Evolutionary conservation across 1,140 invertebrate genomes (phyloP).

Genomic region (Leptinotarsa lineolata): DNA sequence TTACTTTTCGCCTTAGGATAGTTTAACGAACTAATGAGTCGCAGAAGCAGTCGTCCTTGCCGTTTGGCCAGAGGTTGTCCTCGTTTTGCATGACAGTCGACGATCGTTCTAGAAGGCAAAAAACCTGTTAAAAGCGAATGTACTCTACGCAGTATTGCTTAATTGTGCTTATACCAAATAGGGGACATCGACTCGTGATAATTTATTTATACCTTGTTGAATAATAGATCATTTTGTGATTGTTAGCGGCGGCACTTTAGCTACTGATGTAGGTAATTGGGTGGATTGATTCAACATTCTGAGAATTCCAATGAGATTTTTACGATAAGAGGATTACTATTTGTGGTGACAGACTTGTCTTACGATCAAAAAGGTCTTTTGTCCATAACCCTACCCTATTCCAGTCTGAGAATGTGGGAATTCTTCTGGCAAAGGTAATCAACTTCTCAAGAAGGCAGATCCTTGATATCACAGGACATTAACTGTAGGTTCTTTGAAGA

Average conservation of each 20-base stretch:
- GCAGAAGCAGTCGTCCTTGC: slow-evolving; percentile 18
- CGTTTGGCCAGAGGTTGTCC: slow-evolving; percentile 20
- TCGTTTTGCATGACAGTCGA: slow-evolving; percentile 12
- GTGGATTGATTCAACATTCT: background rate
- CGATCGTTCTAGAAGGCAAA: slow-evolving; percentile 18
- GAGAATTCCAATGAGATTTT: too few species aligned
- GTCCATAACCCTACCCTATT: too few species aligned
- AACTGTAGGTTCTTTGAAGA: too few species aligned
- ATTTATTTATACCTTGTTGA: slow-evolving; percentile 7
- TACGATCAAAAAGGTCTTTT: too few species aligned
- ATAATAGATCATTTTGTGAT: background rate
- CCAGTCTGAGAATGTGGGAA: too few species aligned
- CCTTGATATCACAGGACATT: too few species aligned
- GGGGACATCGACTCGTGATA: background rate
- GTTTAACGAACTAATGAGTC: slow-evolving; percentile 12
- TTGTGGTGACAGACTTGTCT: too few species aligned
- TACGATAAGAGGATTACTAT: too few species aligned
- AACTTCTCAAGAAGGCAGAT: too few species aligned
- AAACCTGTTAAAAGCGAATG: slow-evolving; percentile 9
- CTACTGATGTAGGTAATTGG: background rate
- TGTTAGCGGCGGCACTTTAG: background rate
- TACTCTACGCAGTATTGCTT: background rate
- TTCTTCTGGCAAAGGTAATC: too few species aligned
- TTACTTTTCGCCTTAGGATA: background rate
- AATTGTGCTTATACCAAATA: slow-evolving; percentile 1